Base-by-base conservation (phyloP, 2,113 vertebrate species). In the Terrapene triunguis region DNA sequence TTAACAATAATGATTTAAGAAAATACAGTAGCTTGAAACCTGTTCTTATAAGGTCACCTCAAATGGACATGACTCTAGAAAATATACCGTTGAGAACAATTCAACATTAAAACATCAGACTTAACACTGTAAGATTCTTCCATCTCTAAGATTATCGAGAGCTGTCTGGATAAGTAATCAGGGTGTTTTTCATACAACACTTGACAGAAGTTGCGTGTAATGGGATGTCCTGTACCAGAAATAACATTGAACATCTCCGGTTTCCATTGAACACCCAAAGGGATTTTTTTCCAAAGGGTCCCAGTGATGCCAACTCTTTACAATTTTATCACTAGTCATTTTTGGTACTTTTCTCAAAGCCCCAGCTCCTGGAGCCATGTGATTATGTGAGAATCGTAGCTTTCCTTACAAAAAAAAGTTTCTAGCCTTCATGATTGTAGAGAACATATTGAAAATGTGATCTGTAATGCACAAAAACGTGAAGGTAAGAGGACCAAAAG, bases 161-260 rank as follows among this genome's bases (percentile, higher is more conserved):
- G 84, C 10, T 44, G 62, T 93, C 80, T 50, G 27, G 8, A 74
- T 79, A 72, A 93, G n/a, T 84, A 27, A 93, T 59, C 62, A 24
- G 9, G 5, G 5, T 83, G 65, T 89, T 94, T 95, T 94, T 89
- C 84, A 87, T 91, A 95, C 57, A 84, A 5, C 93, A 81, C 13
- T 57, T 85, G 47, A 74, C n/a, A 95, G 54, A 25, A 1, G 44
- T 12, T 84, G 27, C 8, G 48, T 87, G 25, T 90, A 92, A 87
- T 59, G n/a, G 3, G 3, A 21, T 94, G 32, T 50, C 69, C 50
- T 95, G 78, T 87, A 50, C 27, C 74, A 54, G 51, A 88, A 89
- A 7, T 44, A 11, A 35, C 82, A 93, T n/a, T 57, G 29, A 90
- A 54, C 1, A 59, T 80, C 53, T 14, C 14, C 35, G n/a, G 53